These are phyloP conservation scores for Nomada fucata DNA, from an alignment of 2,888 invertebrate genomes.

Conservation along the genomic window DNA sequence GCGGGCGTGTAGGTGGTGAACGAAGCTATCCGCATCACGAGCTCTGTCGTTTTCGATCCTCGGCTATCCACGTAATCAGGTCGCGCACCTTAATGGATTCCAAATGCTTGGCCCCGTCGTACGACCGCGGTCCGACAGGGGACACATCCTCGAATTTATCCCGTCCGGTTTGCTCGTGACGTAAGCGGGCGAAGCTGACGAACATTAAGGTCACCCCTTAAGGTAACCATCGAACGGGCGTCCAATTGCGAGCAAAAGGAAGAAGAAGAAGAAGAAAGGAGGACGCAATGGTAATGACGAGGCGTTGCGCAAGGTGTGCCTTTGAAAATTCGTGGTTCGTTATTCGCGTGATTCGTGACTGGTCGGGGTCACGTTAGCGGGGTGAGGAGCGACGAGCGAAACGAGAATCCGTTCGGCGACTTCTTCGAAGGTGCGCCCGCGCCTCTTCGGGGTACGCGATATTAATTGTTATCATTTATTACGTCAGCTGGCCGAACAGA, in stretches of 20 bases:
- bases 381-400: background rate
- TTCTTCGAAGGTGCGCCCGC: background rate
- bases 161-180: slow-evolving; percentile 39
- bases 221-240: slow-evolving; percentile 17
- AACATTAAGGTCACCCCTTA: slow-evolving; percentile 60
- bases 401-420: background rate
- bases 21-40: slow-evolving; percentile 16
- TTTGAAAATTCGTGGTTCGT: slow-evolving; percentile 3
- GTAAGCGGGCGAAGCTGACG: slow-evolving; percentile 40
- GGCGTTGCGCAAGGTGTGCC: slow-evolving; percentile 10
- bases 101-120: slow-evolving; percentile 61
- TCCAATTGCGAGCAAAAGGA: background rate
- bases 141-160: slow-evolving; percentile 38
- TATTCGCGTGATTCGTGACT: too few relatives aligned
- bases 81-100: slow-evolving; percentile 57
- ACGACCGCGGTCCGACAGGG: slow-evolving; percentile 9
- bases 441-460: background rate
- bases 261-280: slow-evolving; percentile 12
- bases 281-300: slow-evolving; percentile 42
- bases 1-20: slow-evolving; percentile 62
- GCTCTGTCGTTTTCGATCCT: slow-evolving; percentile 19
- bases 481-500: background rate
- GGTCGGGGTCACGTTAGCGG: too few relatives aligned
- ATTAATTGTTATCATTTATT: slow-evolving; percentile 36
- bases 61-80: slow-evolving; percentile 50